Base-by-base conservation (phyloP, 2,797 vertebrate species). In the Pelochelys cantorii region DNA sequence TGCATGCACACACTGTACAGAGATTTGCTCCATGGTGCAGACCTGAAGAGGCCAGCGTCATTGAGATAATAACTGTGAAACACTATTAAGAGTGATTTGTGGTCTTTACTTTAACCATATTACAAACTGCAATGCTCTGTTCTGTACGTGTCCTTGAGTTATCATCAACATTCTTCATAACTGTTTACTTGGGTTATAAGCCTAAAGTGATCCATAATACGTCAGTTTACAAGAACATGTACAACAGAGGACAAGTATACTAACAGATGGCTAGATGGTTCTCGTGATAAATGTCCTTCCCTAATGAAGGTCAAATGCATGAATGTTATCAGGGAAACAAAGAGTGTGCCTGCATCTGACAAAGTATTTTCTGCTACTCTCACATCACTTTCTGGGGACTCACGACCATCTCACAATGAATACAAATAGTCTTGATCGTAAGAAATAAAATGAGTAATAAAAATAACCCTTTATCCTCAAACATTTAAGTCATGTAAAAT, bases 201-300 rank as follows among this genome's bases (percentile, higher is more conserved):
- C 59, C 84, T 96, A 53, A 90, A 97, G 93, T 88, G 93, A 96
- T 93, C 93, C 92, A 82, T 94, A 97, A 97, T 22, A 34, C 85
- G 94, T 95, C 89, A 4, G 9, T 95, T 96, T 97, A 96, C 86
- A 96, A 81, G 81, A 97, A 94, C 0, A 0, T 79, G 83, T 55
- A 94, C 34, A 77, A 71, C n/a, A 31, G 87, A 97, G 80, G 90
- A 93, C 88, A 94, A 95, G 77, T 53, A 93, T 14, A 42, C 77
- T 86, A 95, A 96, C 87, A 90, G 95, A 96, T 77, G 83, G 85
- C 54, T 87, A 55, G 84, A 90, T 92, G 93, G 81, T 83, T 83
- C 84, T 92, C 88, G 27, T 92, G 96, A 97, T 93, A 94, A 97
- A 97, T 95, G 87, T 79, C 87, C 93, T 85, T 88, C 87, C 71